phyloP scores from a whole-genome alignment of 2,888 invertebrate species.

The Gasteruption jaculator region DNA sequence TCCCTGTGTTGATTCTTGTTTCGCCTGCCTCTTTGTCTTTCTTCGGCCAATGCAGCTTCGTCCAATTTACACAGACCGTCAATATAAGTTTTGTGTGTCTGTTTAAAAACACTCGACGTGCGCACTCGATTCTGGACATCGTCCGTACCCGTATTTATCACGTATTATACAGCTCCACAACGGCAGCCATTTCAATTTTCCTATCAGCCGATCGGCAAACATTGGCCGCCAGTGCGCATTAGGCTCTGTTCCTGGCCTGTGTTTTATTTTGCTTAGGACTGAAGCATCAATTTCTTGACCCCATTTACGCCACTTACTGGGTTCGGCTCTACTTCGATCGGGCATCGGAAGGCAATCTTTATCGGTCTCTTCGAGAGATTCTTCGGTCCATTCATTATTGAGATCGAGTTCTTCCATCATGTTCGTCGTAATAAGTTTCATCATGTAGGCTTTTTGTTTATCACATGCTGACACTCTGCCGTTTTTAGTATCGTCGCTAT shows the following conservation, averaged over 20 bases:
- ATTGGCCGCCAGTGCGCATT: too few relatives aligned
- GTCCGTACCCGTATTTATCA: slow-evolving; percentile 11
- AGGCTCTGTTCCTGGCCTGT: slow-evolving; percentile 4
- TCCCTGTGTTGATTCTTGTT: slow-evolving; percentile 1
- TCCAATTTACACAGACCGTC: slow-evolving; percentile 12
- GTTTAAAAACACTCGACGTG: slow-evolving; percentile 9
- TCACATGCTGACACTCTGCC: slow-evolving; percentile 16
- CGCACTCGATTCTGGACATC: slow-evolving; percentile 13
- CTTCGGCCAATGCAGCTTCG: slow-evolving; percentile 5
- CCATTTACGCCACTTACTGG: slow-evolving; percentile 16
- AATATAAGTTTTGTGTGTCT: slow-evolving; percentile 10
- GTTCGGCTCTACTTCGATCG: slow-evolving; percentile 7
- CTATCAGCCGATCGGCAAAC: too few relatives aligned
- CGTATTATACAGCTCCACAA: slow-evolving; percentile 13
- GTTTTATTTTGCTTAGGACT: slow-evolving; percentile 1
- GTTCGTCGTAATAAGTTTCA: slow-evolving; percentile 11
- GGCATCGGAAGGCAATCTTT: slow-evolving; percentile 1
- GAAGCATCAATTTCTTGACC: slow-evolving; percentile 2
- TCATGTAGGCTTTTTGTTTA: slow-evolving; percentile 11
- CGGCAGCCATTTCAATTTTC: too few relatives aligned
- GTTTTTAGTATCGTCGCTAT: slow-evolving; percentile 4
- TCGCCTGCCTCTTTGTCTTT: slow-evolving; percentile 7
- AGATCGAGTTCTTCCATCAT: slow-evolving; percentile 8
- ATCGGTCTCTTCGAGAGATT: slow-evolving; percentile 5
- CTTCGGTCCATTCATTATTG: slow-evolving; percentile 9